These are phyloP conservation scores for Amphilophus citrinellus DNA, from an alignment of 2,113 vertebrate species.

Conservation along the genomic window DNA sequence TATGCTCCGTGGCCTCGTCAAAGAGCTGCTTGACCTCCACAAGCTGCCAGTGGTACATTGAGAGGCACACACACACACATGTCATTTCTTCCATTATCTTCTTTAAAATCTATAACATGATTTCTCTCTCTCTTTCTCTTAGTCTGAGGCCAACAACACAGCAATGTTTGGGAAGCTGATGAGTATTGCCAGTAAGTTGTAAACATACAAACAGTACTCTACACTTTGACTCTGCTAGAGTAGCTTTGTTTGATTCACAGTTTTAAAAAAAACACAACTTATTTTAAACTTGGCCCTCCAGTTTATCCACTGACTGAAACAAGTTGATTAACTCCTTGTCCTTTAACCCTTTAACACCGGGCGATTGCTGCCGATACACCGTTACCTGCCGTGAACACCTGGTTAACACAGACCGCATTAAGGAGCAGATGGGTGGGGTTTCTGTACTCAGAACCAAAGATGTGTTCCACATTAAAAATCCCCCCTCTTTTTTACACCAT, in stretches of 20 bases:
- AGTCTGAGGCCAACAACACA: constrained; percentile 96
- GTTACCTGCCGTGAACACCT: too few species aligned
- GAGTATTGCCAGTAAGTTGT: constrained; percentile 95
- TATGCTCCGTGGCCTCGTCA: constrained; percentile 95
- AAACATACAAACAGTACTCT: background rate
- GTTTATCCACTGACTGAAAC: too few species aligned
- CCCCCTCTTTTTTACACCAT: background rate
- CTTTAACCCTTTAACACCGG: background rate
- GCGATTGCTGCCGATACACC: too few species aligned
- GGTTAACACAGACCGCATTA: too few species aligned
- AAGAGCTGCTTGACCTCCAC: constrained; percentile 96
- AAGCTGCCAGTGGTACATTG: constrained; percentile 91
- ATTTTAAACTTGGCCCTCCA: too few species aligned
- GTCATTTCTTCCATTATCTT: background rate
- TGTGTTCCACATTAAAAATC: background rate
- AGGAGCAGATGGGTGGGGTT: background rate
- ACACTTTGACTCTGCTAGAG: too few species aligned
- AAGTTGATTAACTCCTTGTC: background rate
- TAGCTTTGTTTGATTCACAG: too few species aligned
- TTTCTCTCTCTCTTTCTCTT: background rate
- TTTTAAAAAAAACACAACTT: too few species aligned
- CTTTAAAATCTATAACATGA: background rate
- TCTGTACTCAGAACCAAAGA: background rate
- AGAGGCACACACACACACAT: background rate
- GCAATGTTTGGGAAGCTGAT: constrained; percentile 98